phyloP scores from a whole-genome alignment of 2,797 vertebrate genomes.

The Eospalax fontanierii region DNA sequence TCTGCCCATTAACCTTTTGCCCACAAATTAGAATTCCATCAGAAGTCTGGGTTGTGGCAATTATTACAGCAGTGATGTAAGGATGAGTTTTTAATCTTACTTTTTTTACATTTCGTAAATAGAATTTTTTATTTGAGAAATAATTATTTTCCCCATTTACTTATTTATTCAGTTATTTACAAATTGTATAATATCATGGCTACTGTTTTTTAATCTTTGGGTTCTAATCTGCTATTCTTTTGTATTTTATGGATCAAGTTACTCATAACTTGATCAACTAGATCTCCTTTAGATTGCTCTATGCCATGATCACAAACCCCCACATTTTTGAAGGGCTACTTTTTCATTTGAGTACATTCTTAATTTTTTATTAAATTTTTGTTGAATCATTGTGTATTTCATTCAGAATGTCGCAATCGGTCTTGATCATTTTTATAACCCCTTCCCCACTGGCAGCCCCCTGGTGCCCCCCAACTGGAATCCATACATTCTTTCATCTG shows the following conservation, averaged over 20 bases:
- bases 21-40: neutral
- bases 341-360: neutral
- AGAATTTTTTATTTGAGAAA: neutral
- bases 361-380: too few relatives aligned
- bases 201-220: neutral
- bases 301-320: neutral
- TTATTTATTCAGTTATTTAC: neutral
- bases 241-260: slow-evolving; percentile 10
- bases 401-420: too few relatives aligned
- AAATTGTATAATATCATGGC: neutral
- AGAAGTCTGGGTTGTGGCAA: neutral
- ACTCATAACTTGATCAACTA: neutral
- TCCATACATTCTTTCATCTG: too few relatives aligned
- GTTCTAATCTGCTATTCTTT: neutral
- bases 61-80: neutral
- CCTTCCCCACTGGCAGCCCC: too few relatives aligned
- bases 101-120: neutral
- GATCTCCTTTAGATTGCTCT: neutral
- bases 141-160: neutral
- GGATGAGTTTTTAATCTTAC: neutral
- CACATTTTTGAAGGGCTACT: neutral
- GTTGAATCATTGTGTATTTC: too few relatives aligned
- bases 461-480: too few relatives aligned
- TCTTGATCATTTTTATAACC: too few relatives aligned
- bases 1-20: neutral